These are phyloP conservation scores for Autographa pulchrina DNA, from an alignment of 2,888 invertebrate genomes.

Conservation along the genomic window DNA sequence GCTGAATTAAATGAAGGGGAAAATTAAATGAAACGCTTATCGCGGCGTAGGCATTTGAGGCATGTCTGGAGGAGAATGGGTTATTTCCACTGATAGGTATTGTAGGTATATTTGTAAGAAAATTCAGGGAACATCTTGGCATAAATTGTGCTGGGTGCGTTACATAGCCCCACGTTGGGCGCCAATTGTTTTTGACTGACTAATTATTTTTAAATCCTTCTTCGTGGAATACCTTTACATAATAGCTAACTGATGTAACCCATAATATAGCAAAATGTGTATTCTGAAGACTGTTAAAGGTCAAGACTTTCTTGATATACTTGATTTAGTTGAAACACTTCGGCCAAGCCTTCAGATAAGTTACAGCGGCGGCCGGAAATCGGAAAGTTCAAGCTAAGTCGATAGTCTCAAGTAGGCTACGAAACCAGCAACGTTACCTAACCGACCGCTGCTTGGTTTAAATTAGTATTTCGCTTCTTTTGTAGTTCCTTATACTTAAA, in stretches of 20 bases:
- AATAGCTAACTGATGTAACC: too few relatives aligned
- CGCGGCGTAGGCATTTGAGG: neutral
- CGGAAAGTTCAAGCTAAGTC: constrained; percentile 33
- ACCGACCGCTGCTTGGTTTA: neutral
- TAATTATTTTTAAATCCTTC: too few relatives aligned
- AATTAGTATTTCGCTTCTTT: neutral
- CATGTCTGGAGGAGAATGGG: neutral
- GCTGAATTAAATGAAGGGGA: neutral
- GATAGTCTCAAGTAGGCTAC: constrained; percentile 13
- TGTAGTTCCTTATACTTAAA: too few relatives aligned
- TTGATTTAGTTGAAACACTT: constrained; percentile 6
- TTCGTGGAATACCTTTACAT: too few relatives aligned
- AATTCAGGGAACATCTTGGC: too few relatives aligned
- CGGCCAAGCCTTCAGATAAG: constrained; percentile 23
- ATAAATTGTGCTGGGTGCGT: too few relatives aligned
- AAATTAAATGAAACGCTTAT: neutral
- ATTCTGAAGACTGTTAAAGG: neutral
- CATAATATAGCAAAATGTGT: neutral
- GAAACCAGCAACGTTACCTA: constrained; percentile 1
- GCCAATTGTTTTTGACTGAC: too few relatives aligned
- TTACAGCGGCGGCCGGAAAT: constrained; percentile 37
- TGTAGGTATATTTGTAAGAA: too few relatives aligned
- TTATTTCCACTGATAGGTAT: neutral
- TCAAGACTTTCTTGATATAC: neutral
- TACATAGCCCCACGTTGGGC: too few relatives aligned